phyloP scores from a whole-genome alignment of 2,797 vertebrate genomes.

The Neosilurus hyrtlii region DNA sequence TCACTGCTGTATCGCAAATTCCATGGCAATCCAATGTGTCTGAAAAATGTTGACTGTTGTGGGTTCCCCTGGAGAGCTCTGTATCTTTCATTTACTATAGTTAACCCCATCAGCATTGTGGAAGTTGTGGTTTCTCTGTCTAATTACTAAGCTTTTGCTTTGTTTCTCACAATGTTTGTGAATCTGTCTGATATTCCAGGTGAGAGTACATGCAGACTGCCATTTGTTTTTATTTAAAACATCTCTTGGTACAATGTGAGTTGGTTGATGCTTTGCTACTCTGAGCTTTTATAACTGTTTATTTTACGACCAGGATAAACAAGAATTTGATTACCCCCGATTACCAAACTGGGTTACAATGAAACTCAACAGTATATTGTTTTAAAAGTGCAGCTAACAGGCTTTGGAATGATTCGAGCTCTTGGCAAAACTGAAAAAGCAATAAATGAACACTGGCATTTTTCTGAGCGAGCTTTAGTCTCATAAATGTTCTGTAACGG shows the following conservation, averaged over 20 bases:
- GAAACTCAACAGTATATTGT: constrained; percentile 38
- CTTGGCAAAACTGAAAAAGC: constrained; percentile 34
- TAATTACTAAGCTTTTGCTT: constrained; percentile 26
- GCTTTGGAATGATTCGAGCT: constrained; percentile 37
- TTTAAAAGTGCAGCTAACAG: constrained; percentile 37
- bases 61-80: constrained; percentile 30
- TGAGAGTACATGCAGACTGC: constrained; percentile 27
- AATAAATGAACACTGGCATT: constrained; percentile 57
- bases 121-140: constrained; percentile 13
- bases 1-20: constrained; percentile 31
- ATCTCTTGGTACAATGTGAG: constrained; percentile 9
- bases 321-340: constrained; percentile 37
- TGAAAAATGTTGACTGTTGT: constrained; percentile 40
- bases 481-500: constrained; percentile 51
- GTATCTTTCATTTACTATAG: constrained; percentile 33
- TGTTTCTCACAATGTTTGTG: constrained; percentile 33
- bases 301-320: constrained; percentile 41
- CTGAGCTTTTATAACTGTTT: constrained; percentile 30
- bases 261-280: constrained; percentile 3
- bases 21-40: constrained; percentile 40
- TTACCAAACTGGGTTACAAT: constrained; percentile 32
- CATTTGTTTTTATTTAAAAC: constrained; percentile 24
- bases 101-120: constrained; percentile 27
- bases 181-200: constrained; percentile 42
- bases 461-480: constrained; percentile 45